Evolutionary conservation across 2,113 vertebrate species (phyloP), one percentile per base, ranked within the genome.

Genomic region (Rostratula benghalensis): DNA sequence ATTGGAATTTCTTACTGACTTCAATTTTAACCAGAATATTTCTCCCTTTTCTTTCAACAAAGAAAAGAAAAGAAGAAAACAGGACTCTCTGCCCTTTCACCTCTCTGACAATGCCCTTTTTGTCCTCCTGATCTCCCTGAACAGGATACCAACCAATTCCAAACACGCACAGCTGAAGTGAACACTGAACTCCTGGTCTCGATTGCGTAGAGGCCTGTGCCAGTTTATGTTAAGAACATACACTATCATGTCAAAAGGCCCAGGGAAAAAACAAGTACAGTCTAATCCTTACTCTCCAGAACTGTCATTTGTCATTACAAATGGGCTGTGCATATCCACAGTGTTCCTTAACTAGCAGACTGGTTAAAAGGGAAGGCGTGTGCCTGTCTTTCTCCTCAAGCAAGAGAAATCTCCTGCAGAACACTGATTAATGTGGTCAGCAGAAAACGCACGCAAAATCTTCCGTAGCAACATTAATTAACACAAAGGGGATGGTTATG

Each of bases 221-320:
- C 78, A 77, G 39, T 37, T 19, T 43, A 63, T 1, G 6, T 73
- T 46, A 69, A 71, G 33, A 54, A 77, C 59, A 59, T 7, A 73
- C 13, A 31, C 50, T 83, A 50, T 73, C 64, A 73, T 54, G 23
- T 48, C 75, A 46, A 70, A 80, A 91, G 63, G 54, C 41, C 67
- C 50, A 43, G 24, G 56, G 50, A 41, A 63, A 68, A 71, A 73
- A 9, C 20, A 75, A 77, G 64, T 51, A 74, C 79, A 74, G 68
- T 20, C 75, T 77, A 63, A 86, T 43, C 67, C 87, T 91, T 59
- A 79, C 46, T 80, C 41, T 0, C 1, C 89, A 91, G 45, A 65
- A 70, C 30, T 75, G 67, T 27, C 67, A 54, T 46, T 90, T 90
- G 75, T 20, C 85, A 93, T 93, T 96, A 93, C 73, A 96, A 88